These are phyloP conservation scores for Trochalopteron elliotii DNA, from an alignment of 2,113 vertebrate species.

Conservation along the genomic window DNA sequence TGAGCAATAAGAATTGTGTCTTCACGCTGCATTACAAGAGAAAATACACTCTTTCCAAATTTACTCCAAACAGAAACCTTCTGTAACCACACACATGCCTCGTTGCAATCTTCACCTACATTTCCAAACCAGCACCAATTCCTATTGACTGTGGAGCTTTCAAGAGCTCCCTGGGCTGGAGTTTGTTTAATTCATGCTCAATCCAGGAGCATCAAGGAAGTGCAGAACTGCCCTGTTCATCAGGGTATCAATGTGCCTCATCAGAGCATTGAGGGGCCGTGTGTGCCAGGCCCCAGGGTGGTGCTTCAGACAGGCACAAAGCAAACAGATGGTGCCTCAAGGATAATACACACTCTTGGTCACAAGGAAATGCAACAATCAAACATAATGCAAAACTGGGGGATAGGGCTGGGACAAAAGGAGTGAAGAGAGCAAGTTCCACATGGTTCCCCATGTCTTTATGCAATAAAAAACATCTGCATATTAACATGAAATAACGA, in stretches of 20 bases:
- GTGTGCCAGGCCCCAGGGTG: conserved; percentile 4
- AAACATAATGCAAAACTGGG: not conserved
- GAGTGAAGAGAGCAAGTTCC: not conserved
- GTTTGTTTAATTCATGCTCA: not conserved
- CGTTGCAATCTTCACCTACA: not conserved
- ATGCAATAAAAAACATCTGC: conserved; percentile 11
- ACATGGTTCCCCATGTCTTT: not conserved
- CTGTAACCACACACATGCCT: not conserved
- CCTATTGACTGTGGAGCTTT: rapidly evolving
- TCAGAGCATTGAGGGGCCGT: not conserved
- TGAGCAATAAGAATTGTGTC: not conserved
- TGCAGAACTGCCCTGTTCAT: not conserved
- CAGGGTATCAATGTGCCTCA: not conserved
- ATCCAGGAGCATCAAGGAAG: not conserved
- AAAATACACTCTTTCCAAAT: not conserved
- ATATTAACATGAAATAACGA: conserved; percentile 57
- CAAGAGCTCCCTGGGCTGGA: not conserved
- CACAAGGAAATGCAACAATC: not conserved
- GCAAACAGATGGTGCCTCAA: conserved; percentile 31
- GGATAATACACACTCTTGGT: not conserved
- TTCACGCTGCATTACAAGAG: not conserved
- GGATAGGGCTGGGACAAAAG: not conserved
- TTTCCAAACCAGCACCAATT: not conserved
- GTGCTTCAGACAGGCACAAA: not conserved
- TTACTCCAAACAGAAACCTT: not conserved